Base-by-base conservation (phyloP, 2,113 vertebrate species). In the Mustela lutreola region DNA sequence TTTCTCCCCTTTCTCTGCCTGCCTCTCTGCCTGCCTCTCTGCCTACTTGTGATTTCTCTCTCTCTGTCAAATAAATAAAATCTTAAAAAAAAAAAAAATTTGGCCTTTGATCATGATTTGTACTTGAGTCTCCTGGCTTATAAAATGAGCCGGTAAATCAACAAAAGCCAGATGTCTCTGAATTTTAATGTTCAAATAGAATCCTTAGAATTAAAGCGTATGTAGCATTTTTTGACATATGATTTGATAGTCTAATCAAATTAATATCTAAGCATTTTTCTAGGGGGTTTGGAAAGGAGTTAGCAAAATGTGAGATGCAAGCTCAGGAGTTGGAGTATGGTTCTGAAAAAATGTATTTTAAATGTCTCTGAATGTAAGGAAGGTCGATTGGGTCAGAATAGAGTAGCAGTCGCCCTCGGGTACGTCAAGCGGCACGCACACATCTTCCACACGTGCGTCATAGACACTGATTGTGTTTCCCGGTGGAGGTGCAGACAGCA, bases 311-410 rank as follows among this genome's bases (percentile, higher is more conserved):
- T 56, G 28, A 79, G 12, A 73, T 76, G 82, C 11, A 48, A 65
- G 94, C 58, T 56, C 56, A 91, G 42, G 83, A 62, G 31, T 89
- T 53, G 36, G n/a, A 80, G 7, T 16, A 15, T 90, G 10, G 18
- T 28, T 94, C 83, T 71, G 50, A 7, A 96, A 97, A 97, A 93
- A 50, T 58, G 7, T 60, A 53, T 89, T 93, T 95, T 78, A 79
- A 96, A 80, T 18, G 24, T 67, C 60, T 26, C 4, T 76, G 36
- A 95, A 78, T 50, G 31, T 76, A n/a, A 84, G 60, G 33, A 89
- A 78, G 67, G 11, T 11, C 42, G 45, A 50, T 87, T 80, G 60
- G 63, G 10, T 83, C 14, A 91, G 60, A 94, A 50, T 5, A 78
- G 33, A 91, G 18, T 42, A 58, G 19, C 19, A 75, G 87, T 3